phyloP scores from a whole-genome alignment of 2,797 vertebrate species.

The Epinephelus malabaricus region DNA sequence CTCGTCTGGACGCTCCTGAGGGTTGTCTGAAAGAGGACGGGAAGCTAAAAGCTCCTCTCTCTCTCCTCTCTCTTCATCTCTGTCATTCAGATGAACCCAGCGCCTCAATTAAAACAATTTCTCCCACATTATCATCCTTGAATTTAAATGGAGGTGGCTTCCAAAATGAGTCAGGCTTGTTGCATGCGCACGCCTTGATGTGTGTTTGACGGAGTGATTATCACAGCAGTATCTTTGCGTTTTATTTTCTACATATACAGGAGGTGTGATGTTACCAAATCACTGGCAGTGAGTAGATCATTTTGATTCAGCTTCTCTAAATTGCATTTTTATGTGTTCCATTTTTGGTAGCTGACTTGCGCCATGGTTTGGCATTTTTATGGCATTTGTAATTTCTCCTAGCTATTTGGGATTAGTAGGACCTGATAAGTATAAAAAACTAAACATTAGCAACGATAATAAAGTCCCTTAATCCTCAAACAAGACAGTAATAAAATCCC shows the following conservation, averaged over 20 bases:
- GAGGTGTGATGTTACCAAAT: background rate
- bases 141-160: constrained; percentile 38
- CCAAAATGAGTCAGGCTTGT: background rate
- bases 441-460: no score
- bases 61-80: constrained; percentile 45
- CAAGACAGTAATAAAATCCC: no score
- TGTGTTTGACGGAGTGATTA: constrained; percentile 24
- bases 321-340: background rate
- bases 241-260: constrained; percentile 1
- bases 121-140: constrained; percentile 26
- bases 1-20: constrained; percentile 70
- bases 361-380: no score
- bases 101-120: constrained; percentile 61
- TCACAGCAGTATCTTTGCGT: background rate
- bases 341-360: background rate
- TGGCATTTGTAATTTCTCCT: no score
- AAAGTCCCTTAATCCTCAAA: no score
- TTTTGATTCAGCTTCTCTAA: background rate
- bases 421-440: no score
- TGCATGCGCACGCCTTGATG: background rate
- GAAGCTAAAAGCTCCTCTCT: constrained; percentile 69
- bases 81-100: constrained; percentile 46
- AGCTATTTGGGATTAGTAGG: no score
- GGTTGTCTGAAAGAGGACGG: constrained; percentile 68
- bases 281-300: background rate